phyloP scores from a whole-genome alignment of 2,888 invertebrate genomes.

The Osmoderma eremita region DNA sequence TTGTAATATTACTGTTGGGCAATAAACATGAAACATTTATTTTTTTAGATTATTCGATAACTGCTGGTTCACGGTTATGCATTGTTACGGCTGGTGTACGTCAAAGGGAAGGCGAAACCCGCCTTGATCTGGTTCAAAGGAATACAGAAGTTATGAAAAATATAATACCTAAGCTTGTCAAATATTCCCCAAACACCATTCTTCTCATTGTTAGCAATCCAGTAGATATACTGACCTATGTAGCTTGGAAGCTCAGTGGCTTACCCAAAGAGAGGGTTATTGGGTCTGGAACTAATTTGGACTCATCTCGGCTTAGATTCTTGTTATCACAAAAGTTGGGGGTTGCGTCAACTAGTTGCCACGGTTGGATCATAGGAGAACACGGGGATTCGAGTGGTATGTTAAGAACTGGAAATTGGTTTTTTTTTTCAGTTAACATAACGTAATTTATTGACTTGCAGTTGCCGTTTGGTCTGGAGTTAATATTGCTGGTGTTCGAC shows the following conservation, averaged over 20 bases:
- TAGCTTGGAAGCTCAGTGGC: slow-evolving; percentile 94
- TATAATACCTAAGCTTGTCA: slow-evolving; percentile 83
- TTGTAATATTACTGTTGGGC: no score
- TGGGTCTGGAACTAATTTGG: slow-evolving; percentile 93
- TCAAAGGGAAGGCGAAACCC: slow-evolving; percentile 88
- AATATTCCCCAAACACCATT: slow-evolving; percentile 87
- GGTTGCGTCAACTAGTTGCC: slow-evolving; percentile 85
- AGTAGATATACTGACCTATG: slow-evolving; percentile 91
- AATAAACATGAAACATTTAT: no score
- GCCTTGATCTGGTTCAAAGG: slow-evolving; percentile 88
- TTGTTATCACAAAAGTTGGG: slow-evolving; percentile 83
- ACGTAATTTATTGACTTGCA: slow-evolving; percentile 55
- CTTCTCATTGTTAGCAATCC: slow-evolving; percentile 91
- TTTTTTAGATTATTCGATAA: slow-evolving; percentile 74
- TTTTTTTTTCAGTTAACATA: slow-evolving; percentile 12
- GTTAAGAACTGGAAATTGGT: slow-evolving; percentile 30
- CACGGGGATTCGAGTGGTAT: slow-evolving; percentile 78
- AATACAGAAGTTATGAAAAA: slow-evolving; percentile 89
- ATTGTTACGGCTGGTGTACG: slow-evolving; percentile 92
- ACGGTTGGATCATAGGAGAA: slow-evolving; percentile 94
- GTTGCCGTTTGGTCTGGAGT: slow-evolving; percentile 95
- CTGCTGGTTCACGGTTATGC: slow-evolving; percentile 84
- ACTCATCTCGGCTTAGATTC: slow-evolving; percentile 91
- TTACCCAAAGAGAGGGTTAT: slow-evolving; percentile 86
- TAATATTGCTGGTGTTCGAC: slow-evolving; percentile 88